These are phyloP conservation scores for Ochlodes sylvanus DNA, from an alignment of 2,888 invertebrate species.

Conservation along the genomic window DNA sequence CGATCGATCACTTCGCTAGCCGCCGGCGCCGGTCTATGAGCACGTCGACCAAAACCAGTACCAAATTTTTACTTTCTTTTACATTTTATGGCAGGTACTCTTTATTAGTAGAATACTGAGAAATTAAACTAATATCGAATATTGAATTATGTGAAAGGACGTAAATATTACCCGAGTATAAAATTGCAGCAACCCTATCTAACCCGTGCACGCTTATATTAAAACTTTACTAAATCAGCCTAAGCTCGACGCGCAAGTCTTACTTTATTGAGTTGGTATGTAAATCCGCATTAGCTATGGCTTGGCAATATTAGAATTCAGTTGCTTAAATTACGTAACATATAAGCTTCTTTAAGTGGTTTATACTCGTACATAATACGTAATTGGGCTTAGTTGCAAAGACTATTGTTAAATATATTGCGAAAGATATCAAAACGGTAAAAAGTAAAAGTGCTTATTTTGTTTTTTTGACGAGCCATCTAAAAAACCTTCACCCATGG, in stretches of 20 bases:
- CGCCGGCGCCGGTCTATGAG: too few species aligned
- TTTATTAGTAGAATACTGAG: too few species aligned
- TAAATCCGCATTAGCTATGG: constrained; percentile 41
- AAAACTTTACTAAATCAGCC: constrained; percentile 37
- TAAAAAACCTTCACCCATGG: too few species aligned
- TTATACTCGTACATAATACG: not conserved
- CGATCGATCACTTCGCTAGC: too few species aligned
- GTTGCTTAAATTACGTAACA: constrained; percentile 21
- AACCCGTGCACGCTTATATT: constrained; percentile 30
- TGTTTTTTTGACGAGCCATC: too few species aligned
- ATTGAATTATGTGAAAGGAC: constrained; percentile 36
- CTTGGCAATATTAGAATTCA: constrained; percentile 27
- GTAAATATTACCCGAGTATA: constrained; percentile 3
- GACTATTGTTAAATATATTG: too few species aligned
- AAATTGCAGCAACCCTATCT: constrained; percentile 22
- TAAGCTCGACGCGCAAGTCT: constrained; percentile 36
- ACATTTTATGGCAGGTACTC: too few species aligned
- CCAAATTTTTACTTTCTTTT: too few species aligned
- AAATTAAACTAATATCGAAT: not conserved
- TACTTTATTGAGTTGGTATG: constrained; percentile 42
- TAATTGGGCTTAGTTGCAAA: not conserved
- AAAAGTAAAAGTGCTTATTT: too few species aligned
- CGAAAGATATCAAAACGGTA: too few species aligned
- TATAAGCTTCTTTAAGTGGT: constrained; percentile 7
- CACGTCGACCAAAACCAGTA: too few species aligned